phyloP scores from a whole-genome alignment of 2,113 vertebrate genomes.

The Pelmatolapia mariae region DNA sequence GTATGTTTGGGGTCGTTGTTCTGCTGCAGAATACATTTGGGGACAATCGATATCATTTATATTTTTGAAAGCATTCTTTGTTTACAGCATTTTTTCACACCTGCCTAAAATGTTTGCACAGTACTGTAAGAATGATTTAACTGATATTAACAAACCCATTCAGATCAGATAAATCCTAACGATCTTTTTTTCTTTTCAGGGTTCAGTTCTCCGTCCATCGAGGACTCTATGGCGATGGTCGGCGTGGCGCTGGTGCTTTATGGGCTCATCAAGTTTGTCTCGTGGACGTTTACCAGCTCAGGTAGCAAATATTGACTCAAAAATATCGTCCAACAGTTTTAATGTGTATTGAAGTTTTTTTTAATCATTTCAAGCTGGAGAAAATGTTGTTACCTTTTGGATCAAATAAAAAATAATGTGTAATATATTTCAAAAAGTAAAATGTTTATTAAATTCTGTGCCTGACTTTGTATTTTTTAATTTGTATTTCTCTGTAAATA shows the following conservation, averaged over 20 bases:
- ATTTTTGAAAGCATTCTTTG: fast-evolving
- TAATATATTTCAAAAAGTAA: neutral
- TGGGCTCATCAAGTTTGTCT: constrained; percentile 68
- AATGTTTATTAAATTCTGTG: neutral
- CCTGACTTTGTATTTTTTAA: neutral
- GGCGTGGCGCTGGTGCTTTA: constrained; percentile 73
- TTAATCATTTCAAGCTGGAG: fast-evolving
- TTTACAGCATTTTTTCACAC: fast-evolving
- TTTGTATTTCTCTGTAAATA: neutral
- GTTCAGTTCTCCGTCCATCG: constrained; percentile 65
- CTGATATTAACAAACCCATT: neutral
- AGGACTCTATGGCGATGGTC: constrained; percentile 78
- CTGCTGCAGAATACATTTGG: neutral
- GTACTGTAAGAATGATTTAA: fast-evolving
- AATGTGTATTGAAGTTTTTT: fast-evolving
- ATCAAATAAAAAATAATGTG: fast-evolving
- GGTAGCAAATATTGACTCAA: constrained; percentile 15
- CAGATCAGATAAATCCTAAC: neutral
- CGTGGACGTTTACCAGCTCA: constrained; percentile 59
- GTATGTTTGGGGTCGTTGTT: fast-evolving
- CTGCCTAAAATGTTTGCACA: neutral
- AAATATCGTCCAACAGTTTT: fast-evolving
- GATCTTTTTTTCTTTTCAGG: constrained; percentile 21
- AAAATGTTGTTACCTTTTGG: fast-evolving
- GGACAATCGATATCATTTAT: too few species aligned